These are phyloP conservation scores for Erithacus rubecula DNA, from an alignment of 2,797 vertebrate species.

Conservation along the genomic window DNA sequence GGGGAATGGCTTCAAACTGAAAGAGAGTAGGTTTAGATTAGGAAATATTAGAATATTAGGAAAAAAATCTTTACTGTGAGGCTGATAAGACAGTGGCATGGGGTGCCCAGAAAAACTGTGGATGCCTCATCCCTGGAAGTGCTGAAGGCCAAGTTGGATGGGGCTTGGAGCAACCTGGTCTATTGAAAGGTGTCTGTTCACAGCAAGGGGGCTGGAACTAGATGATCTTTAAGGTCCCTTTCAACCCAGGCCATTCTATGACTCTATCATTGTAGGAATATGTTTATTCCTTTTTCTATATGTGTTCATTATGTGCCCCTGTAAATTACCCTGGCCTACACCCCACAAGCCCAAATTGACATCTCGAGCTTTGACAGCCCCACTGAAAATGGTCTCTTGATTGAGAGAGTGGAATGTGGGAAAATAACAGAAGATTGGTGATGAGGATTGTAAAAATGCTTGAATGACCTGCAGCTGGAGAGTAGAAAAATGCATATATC, in stretches of 20 bases:
- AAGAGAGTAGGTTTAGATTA: not conserved
- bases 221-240: not conserved
- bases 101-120: not conserved
- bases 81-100: not conserved
- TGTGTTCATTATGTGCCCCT: not conserved
- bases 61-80: not conserved
- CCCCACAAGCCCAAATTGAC: not conserved
- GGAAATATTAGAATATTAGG: not conserved
- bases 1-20: not conserved
- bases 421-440: not conserved
- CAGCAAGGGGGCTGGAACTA: not conserved
- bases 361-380: not conserved
- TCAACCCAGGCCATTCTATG: not conserved
- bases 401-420: not conserved
- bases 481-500: not conserved
- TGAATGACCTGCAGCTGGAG: not conserved
- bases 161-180: not conserved
- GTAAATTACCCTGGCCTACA: not conserved
- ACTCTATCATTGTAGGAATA: not conserved
- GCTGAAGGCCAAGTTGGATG: not conserved
- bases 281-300: not conserved
- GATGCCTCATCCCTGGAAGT: not conserved
- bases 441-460: not conserved
- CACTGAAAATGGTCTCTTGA: not conserved
- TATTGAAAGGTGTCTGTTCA: not conserved